These are phyloP conservation scores for Phymatocera aterrima DNA, from an alignment of 2,888 invertebrate genomes.

Conservation along the genomic window DNA sequence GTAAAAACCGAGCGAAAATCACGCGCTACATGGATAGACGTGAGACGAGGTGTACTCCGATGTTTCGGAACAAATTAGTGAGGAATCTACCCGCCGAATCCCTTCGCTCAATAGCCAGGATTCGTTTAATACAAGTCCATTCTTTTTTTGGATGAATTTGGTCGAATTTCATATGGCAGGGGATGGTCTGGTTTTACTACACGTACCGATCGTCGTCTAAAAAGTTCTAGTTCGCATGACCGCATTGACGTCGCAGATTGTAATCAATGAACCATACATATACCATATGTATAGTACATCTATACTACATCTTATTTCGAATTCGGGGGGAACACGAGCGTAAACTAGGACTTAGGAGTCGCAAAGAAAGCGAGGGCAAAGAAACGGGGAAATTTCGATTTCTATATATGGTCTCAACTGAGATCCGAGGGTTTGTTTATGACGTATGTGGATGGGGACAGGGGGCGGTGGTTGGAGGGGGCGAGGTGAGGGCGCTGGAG, in stretches of 20 bases:
- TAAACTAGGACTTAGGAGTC: not conserved
- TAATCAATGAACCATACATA: not conserved
- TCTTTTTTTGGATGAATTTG: slow-evolving; percentile 8
- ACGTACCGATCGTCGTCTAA: slow-evolving; percentile 4
- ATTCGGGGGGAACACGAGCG: not conserved
- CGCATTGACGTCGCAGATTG: not conserved
- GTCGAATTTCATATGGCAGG: slow-evolving; percentile 11
- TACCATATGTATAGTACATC: not conserved
- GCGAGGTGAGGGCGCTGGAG: slow-evolving; percentile 29
- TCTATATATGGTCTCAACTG: slow-evolving; percentile 32
- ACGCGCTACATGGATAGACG: not conserved
- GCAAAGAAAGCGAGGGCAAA: not conserved
- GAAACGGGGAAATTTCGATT: slow-evolving; percentile 28
- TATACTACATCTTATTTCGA: not conserved
- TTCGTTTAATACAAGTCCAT: slow-evolving; percentile 16
- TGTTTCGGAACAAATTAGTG: slow-evolving; percentile 28
- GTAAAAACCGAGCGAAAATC: slow-evolving; percentile 10
- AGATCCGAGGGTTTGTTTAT: slow-evolving; percentile 47
- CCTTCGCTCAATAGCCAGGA: not conserved
- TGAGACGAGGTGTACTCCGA: not conserved
- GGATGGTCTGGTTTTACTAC: not conserved
- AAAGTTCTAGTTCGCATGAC: not conserved
- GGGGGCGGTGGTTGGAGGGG: slow-evolving; percentile 19
- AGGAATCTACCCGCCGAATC: slow-evolving; percentile 8
- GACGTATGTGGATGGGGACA: slow-evolving; percentile 43